Evolutionary conservation across 2,888 invertebrate species (phyloP), one percentile per base, ranked within the genome.

Genomic region (Ischnus inquisitorius): DNA sequence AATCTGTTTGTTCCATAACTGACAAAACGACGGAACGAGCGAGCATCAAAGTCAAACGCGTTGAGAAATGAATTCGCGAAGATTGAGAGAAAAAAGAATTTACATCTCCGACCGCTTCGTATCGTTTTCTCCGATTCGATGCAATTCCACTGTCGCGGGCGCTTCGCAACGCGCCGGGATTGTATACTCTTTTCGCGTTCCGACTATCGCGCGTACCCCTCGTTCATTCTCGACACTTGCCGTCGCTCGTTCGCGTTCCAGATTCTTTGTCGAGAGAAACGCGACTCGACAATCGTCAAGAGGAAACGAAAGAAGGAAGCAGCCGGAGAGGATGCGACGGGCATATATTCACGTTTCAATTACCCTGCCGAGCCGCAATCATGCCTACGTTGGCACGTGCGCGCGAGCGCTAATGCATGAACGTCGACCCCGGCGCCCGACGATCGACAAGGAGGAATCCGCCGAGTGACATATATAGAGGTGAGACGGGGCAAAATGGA

Each of bases 331-430:
- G 41, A 8, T 57, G 41, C n/a, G 64, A 57, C 62, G 19, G 16
- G 46, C 34, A 48, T 76, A 67, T 60, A 57, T 79, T 71, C 16
- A 65, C 71, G 71, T 79, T 83, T 43, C 76, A 79, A 83, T 83
- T 79, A 76, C 72, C 60, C 76, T 67, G 34, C 71, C 28, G 67
- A 83, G 71, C 67, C 67, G 83, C 71, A 68, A 83, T 79, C 71
- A 79, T 67, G 60, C 71, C 72, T 75, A 43, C 69, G 34, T 34
- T 28, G 79, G 43, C 51, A 51, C 71, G 79, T 43, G 62, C 75
- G 62, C 75, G 72, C 60, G 74, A 62, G 34, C 60, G 82, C 57
- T 67, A 60, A 22, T 54, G 54, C 54, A 54, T 3, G 10, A 12
- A 54, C 22, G 54, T 12, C 54, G 54, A 22, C 10, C 54, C 22